A percentile compares a stretch with the other conserved stretches of the same genome.
Conservation (phyloP, 2,888 invertebrate species). For the Stenotaenia linearis region DNA sequence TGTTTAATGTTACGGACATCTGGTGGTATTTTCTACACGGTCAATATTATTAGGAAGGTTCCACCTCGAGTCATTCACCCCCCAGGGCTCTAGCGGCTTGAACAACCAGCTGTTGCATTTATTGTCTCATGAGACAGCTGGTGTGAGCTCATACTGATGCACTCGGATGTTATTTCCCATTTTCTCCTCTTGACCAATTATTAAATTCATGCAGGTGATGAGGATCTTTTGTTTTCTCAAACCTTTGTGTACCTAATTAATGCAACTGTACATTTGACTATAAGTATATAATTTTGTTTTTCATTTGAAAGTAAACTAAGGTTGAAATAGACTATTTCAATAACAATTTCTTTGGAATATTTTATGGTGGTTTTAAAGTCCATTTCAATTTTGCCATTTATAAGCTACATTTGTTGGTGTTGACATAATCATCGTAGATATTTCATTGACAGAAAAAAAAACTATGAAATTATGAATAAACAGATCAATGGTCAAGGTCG, state of each 20-base stretch:
- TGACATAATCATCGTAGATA: too few species aligned
- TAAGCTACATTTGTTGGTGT: too few species aligned
- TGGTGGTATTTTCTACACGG: background rate
- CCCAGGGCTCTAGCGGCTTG: background rate
- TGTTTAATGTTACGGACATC: background rate
- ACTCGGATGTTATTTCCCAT: background rate
- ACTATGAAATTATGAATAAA: too few species aligned
- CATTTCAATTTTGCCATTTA: too few species aligned
- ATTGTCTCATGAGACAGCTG: background rate
- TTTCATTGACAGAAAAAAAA: too few species aligned
- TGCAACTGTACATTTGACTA: background rate
- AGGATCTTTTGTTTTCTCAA: background rate
- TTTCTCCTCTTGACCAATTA: background rate
- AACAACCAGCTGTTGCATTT: background rate
- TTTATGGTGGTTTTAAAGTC: too few species aligned
- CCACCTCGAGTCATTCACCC: conserved; percentile 8
- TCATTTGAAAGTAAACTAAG: too few species aligned
- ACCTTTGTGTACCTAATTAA: background rate
- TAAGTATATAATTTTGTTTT: too few species aligned
- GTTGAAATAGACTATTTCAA: too few species aligned
- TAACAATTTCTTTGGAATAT: too few species aligned
- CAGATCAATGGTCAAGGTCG: too few species aligned
- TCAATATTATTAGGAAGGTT: conserved; percentile 6
- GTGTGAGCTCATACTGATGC: conserved; percentile 10
- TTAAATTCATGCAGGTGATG: conserved; percentile 15